These are phyloP conservation scores for Channa striata DNA, from an alignment of 2,797 vertebrate genomes.

Conservation along the genomic window DNA sequence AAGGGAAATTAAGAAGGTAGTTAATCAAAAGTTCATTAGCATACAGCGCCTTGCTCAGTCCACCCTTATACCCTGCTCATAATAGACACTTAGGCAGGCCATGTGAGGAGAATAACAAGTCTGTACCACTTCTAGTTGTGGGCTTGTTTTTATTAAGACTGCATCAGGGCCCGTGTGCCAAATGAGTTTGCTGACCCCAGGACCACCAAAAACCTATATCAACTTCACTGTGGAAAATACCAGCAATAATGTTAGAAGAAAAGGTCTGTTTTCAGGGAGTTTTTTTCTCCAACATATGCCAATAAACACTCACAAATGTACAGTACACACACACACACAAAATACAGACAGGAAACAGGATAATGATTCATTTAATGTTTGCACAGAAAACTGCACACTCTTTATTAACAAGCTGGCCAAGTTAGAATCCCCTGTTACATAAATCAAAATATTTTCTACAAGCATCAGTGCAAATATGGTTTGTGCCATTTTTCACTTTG, in stretches of 20 bases:
- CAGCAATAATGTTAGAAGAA: not conserved
- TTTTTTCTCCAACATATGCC: not conserved
- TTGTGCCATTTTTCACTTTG: not conserved
- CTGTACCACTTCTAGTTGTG: constrained; percentile 36
- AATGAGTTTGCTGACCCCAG: constrained; percentile 63
- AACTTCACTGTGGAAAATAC: constrained; percentile 15
- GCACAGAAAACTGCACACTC: not conserved
- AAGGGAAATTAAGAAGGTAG: constrained; percentile 80
- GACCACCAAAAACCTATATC: constrained; percentile 31
- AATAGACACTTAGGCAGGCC: constrained; percentile 64
- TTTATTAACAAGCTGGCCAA: not conserved
- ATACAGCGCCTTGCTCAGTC: constrained; percentile 70
- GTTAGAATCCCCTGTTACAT: not conserved
- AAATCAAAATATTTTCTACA: not conserved
- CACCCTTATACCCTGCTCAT: constrained; percentile 63
- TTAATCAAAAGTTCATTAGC: constrained; percentile 86
- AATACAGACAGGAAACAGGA: not conserved
- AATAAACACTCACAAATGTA: not conserved
- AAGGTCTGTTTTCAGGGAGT: not conserved
- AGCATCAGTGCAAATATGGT: not conserved
- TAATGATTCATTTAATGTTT: not conserved
- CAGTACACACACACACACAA: not conserved
- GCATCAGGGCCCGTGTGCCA: constrained; percentile 28
- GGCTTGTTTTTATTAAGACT: constrained; percentile 39
- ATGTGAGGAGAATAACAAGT: constrained; percentile 73